Evolutionary conservation across 2,113 vertebrate species (phyloP).

Genomic region (Circaetus gallicus): DNA sequence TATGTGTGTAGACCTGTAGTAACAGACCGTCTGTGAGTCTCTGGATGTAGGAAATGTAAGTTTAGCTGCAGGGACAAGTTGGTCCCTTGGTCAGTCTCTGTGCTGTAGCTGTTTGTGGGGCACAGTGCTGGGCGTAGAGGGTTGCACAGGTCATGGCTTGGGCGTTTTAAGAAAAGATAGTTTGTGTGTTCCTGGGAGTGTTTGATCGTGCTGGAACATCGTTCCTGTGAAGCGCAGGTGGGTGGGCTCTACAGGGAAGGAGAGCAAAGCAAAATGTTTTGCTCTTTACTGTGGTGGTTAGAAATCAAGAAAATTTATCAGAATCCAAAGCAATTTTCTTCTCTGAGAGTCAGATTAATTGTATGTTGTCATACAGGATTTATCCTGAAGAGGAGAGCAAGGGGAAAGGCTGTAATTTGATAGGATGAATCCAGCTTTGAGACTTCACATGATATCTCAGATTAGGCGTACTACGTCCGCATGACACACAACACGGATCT

Average conservation of each 20-base stretch:
- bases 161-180: background rate
- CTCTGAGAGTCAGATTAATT: background rate
- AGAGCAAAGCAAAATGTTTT: background rate
- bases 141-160: background rate
- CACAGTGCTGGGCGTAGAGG: background rate
- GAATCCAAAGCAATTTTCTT: background rate
- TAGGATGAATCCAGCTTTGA: slow-evolving; percentile 47
- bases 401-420: slow-evolving; percentile 28
- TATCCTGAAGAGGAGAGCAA: slow-evolving; percentile 37
- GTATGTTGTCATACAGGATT: background rate
- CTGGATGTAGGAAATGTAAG: background rate
- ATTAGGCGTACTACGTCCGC: background rate
- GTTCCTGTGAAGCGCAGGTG: accelerated
- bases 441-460: slow-evolving; percentile 28
- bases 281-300: background rate
- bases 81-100: background rate
- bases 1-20: background rate
- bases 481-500: background rate
- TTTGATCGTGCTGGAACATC: background rate
- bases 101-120: background rate
- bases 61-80: background rate
- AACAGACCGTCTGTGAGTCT: background rate
- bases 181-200: background rate
- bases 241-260: background rate
- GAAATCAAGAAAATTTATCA: background rate